These are phyloP conservation scores for Melanotaenia maccullochi DNA, from an alignment of 2,797 vertebrate species.

Conservation along the genomic window DNA sequence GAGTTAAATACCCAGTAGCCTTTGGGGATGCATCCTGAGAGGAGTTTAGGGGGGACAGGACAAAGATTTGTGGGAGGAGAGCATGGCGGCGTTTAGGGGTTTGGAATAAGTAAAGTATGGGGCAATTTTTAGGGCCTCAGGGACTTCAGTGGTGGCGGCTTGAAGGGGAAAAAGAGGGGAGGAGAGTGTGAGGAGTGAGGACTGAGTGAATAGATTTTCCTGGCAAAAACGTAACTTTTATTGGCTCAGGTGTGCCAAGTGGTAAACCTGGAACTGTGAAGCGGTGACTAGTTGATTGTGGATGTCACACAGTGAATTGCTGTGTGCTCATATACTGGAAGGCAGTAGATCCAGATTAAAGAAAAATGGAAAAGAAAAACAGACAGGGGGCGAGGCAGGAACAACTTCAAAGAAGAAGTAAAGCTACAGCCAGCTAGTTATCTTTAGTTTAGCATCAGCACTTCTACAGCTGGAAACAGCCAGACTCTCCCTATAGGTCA, in stretches of 20 bases:
- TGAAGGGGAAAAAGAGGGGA: slow-evolving; percentile 17
- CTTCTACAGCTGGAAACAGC: slow-evolving; percentile 3
- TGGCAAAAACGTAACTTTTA: slow-evolving; percentile 74
- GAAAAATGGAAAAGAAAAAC: slow-evolving; percentile 25
- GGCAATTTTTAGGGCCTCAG: slow-evolving; percentile 59
- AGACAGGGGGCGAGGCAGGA: slow-evolving; percentile 1
- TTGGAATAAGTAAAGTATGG: slow-evolving; percentile 73
- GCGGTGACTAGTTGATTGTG: slow-evolving; percentile 38
- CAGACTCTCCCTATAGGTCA: not conserved
- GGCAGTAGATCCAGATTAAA: not conserved
- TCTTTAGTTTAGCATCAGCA: slow-evolving; percentile 8
- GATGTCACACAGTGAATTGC: slow-evolving; percentile 31
- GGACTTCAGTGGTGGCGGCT: slow-evolving; percentile 43
- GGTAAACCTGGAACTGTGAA: slow-evolving; percentile 61
- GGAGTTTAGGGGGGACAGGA: slow-evolving; percentile 42
- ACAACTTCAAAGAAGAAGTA: slow-evolving; percentile 11
- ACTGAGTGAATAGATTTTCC: slow-evolving; percentile 76
- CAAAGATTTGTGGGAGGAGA: slow-evolving; percentile 34
- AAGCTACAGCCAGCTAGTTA: not conserved
- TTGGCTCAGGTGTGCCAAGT: slow-evolving; percentile 81
- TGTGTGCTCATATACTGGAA: slow-evolving; percentile 1
- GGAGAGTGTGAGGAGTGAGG: slow-evolving; percentile 15
- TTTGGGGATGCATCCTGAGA: slow-evolving; percentile 48
- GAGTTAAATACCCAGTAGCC: slow-evolving; percentile 41
- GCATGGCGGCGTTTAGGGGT: slow-evolving; percentile 56